A percentile compares a stretch with the other conserved stretches of the same genome.
Evolutionary conservation across 2,113 vertebrate species (phyloP).

Genomic region (Haplotaxodon microlepis): DNA sequence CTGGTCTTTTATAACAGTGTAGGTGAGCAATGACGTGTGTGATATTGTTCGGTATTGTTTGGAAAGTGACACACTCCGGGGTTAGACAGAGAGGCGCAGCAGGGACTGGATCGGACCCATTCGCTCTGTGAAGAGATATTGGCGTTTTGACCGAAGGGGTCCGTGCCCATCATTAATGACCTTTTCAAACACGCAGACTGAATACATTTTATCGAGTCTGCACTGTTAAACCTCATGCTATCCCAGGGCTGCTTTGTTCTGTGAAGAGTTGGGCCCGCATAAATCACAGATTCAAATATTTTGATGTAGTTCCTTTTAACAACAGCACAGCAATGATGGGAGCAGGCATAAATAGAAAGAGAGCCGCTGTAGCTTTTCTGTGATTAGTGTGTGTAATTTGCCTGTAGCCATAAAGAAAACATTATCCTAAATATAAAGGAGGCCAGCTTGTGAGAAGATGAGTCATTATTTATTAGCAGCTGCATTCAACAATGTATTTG

Average conservation of each 20-base stretch:
- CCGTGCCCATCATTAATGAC: conserved; percentile 65
- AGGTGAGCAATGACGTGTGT: conserved; percentile 3
- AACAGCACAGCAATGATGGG: neutral
- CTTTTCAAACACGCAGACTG: conserved; percentile 64
- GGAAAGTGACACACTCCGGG: conserved; percentile 12
- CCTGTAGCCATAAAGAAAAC: neutral
- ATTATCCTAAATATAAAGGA: neutral
- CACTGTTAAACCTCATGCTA: conserved; percentile 41
- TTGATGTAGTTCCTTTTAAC: conserved; percentile 35
- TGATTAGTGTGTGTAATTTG: neutral
- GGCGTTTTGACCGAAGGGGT: conserved; percentile 59
- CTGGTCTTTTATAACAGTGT: neutral
- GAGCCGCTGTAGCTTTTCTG: neutral
- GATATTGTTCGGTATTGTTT: conserved; percentile 43
- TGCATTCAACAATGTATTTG: neutral
- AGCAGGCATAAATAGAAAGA: neutral
- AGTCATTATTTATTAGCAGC: neutral
- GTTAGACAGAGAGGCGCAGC: conserved; percentile 46
- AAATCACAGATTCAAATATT: conserved; percentile 55
- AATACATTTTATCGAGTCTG: conserved; percentile 50
- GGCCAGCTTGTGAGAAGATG: neutral
- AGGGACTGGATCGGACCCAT: conserved; percentile 28
- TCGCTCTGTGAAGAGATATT: conserved; percentile 54
- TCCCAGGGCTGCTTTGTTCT: conserved; percentile 43
- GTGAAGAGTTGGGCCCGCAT: conserved; percentile 20